Conservation (phyloP, 1,140 invertebrate species). For the Stratiolaelaps scimitus region DNA sequence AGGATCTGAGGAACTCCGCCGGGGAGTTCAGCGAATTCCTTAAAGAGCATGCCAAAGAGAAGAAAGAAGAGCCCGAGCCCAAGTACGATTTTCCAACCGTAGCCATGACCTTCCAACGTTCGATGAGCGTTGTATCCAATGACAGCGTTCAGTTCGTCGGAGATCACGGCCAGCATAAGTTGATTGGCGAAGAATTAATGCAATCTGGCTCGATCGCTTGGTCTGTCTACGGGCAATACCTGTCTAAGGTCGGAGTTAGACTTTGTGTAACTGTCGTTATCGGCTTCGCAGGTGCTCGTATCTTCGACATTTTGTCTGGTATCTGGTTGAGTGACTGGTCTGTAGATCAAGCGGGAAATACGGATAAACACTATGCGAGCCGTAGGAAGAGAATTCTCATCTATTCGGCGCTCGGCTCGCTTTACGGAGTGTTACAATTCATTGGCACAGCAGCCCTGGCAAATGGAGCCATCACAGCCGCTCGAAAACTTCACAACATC, state of each 20-base stretch:
- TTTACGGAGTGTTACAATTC: conserved; percentile 51
- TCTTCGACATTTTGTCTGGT: conserved; percentile 86
- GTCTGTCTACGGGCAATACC: conserved; percentile 8
- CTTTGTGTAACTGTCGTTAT: conserved; percentile 75
- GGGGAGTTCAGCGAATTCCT: conserved; percentile 29
- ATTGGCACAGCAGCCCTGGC: conserved; percentile 41
- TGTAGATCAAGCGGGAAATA: conserved; percentile 39
- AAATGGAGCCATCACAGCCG: conserved; percentile 54
- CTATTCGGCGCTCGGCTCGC: too few species aligned
- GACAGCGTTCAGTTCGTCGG: not conserved
- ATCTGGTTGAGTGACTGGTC: conserved; percentile 82
- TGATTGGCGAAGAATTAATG: conserved; percentile 3
- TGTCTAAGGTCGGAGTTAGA: conserved; percentile 40
- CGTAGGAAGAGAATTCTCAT: conserved; percentile 36
- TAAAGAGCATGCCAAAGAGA: too few species aligned
- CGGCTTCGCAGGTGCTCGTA: conserved; percentile 61
- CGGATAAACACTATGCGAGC: too few species aligned
- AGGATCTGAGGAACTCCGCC: conserved; percentile 25
- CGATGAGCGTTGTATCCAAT: not conserved
- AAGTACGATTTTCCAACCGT: not conserved
- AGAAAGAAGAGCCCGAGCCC: conserved; percentile 60
- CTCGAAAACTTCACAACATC: conserved; percentile 59
- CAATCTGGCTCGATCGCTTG: not conserved
- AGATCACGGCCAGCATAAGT: not conserved
- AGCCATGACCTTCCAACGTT: not conserved